A percentile compares a stretch with the other conserved stretches of the same genome.
Evolutionary conservation across 2,113 vertebrate genomes (phyloP).

Genomic region (Oryctolagus cuniculus): DNA sequence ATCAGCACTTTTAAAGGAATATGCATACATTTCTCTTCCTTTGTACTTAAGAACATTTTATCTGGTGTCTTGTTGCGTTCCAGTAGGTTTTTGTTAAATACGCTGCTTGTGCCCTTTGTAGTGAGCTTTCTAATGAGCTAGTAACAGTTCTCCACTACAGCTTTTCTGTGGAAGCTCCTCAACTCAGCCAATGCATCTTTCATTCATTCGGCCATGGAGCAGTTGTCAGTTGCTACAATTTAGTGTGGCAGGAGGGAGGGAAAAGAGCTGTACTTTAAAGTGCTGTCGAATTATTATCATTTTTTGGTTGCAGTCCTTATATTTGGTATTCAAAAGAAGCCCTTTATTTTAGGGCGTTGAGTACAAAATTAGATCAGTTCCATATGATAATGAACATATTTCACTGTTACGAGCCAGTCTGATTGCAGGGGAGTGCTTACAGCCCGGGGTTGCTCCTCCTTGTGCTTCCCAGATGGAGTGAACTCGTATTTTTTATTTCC

Average conservation of each 20-base stretch:
- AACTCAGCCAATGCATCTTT: slow-evolving; percentile 70
- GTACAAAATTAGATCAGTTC: slow-evolving; percentile 78
- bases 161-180: slow-evolving; percentile 65
- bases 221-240: slow-evolving; percentile 77
- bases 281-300: slow-evolving; percentile 79
- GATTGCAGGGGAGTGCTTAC: slow-evolving; percentile 65
- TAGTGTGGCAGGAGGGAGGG: slow-evolving; percentile 74
- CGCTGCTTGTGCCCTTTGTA: slow-evolving; percentile 69
- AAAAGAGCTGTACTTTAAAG: slow-evolving; percentile 44
- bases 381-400: slow-evolving; percentile 81
- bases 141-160: slow-evolving; percentile 49
- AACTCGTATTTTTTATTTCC: slow-evolving; percentile 63
- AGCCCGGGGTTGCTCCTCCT: slow-evolving; percentile 49
- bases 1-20: slow-evolving; percentile 73
- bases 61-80: slow-evolving; percentile 71
- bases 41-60: slow-evolving; percentile 55
- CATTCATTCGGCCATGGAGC: slow-evolving; percentile 65
- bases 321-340: slow-evolving; percentile 78
- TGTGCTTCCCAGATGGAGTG: not conserved
- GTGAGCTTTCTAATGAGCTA: slow-evolving; percentile 83
- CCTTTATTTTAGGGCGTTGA: slow-evolving; percentile 78
- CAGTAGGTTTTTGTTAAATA: slow-evolving; percentile 82
- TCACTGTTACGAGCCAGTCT: slow-evolving; percentile 63
- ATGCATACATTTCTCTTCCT: slow-evolving; percentile 69
- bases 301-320: slow-evolving; percentile 71